These are phyloP conservation scores for Urocolius indicus DNA, from an alignment of 2,113 vertebrate species.

Conservation along the genomic window DNA sequence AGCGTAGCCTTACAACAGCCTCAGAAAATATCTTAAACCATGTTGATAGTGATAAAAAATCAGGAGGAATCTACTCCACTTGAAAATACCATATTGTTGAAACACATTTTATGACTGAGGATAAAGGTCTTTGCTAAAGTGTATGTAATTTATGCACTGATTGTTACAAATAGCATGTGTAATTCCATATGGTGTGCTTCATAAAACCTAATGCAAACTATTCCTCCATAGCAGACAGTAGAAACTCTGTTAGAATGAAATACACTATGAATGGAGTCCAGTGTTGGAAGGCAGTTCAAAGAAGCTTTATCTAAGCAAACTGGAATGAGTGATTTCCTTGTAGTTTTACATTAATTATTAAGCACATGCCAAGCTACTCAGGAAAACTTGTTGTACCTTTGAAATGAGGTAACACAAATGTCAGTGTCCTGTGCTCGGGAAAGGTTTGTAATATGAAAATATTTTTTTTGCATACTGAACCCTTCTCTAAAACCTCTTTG, in stretches of 20 bases:
- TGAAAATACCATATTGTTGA: not conserved
- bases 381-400: conserved; percentile 15
- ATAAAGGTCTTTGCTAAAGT: not conserved
- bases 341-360: conserved; percentile 46
- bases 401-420: conserved; percentile 45
- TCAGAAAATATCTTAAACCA: not conserved
- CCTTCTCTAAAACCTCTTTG: conserved; percentile 38
- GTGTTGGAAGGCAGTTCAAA: conserved; percentile 56
- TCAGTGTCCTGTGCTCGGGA: not conserved
- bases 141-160: conserved; percentile 16
- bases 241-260: conserved; percentile 25
- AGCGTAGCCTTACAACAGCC: not conserved
- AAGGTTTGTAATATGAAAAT: conserved; percentile 9
- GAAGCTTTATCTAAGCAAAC: conserved; percentile 53
- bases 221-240: not conserved
- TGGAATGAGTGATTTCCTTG: conserved; percentile 49
- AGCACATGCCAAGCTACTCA: not conserved
- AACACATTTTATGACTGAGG: not conserved
- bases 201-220: not conserved
- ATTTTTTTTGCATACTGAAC: not conserved
- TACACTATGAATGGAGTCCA: conserved; percentile 8
- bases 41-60: not conserved
- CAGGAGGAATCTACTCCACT: not conserved
- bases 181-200: conserved; percentile 19
- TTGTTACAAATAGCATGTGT: conserved; percentile 31